Evolutionary conservation across 2,113 vertebrate genomes (phyloP).

Genomic region (Calidris pygmaea): DNA sequence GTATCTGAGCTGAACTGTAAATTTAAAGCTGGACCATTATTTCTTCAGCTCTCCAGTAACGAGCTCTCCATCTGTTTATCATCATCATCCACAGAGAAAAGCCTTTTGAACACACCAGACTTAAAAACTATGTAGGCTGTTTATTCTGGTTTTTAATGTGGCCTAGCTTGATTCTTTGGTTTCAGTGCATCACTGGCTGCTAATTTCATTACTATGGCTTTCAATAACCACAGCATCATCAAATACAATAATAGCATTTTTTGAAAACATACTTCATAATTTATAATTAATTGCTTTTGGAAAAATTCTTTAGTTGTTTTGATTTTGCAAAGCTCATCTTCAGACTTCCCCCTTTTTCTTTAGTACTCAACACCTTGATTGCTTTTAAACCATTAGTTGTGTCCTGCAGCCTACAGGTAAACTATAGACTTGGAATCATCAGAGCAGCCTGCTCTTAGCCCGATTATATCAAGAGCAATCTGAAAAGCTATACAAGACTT

Average conservation of each 20-base stretch:
- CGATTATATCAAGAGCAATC: not conserved
- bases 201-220: not conserved
- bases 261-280: not conserved
- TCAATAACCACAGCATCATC: not conserved
- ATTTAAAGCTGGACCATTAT: not conserved
- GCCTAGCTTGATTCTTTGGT: not conserved
- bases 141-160: not conserved
- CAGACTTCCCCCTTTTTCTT: not conserved
- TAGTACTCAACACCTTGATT: not conserved
- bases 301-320: not conserved
- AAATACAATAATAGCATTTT: not conserved
- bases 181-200: not conserved
- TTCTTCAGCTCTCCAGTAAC: not conserved
- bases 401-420: not conserved
- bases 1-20: not conserved
- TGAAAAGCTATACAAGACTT: not conserved
- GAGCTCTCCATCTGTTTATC: not conserved
- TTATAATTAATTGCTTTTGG: not conserved
- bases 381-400: not conserved
- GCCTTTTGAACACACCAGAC: not conserved
- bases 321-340: not conserved
- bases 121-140: not conserved
- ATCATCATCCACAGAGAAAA: not conserved
- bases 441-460: not conserved
- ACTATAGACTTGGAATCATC: not conserved